Evolutionary conservation across 1,140 invertebrate genomes (phyloP), one percentile per base, ranked within the genome.

Genomic region (Eueides isabella): DNA sequence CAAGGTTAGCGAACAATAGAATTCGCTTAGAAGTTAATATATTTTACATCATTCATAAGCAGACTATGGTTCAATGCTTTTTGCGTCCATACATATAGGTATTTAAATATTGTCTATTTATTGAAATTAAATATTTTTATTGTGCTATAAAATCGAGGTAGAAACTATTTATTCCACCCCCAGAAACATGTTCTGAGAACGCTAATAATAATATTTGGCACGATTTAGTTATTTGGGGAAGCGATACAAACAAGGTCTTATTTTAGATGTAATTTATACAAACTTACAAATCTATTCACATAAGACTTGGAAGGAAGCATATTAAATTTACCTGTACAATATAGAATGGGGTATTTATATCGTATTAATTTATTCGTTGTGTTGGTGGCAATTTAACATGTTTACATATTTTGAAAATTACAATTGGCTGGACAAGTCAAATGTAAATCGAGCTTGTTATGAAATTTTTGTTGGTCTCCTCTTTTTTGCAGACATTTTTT

Each of bases 1-100:
- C 86, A 89, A 89, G 87, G 87, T 85, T 72, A 74, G 72, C 44
- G 72, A 79, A 76, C 77, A 74, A 74, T 76, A 76, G 77, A 70
- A 72, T 78, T 61, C 74, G 48, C 72, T 67, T 63, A 75, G 76
- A 77, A 74, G 72, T 71, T 68, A 74, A 77, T 74, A 70, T 33
- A 68, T 64, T 74, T 73, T 64, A 73, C 65, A 44, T 68, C 41
- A 69, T 74, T 38, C 35, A 74, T 38, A 74, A 55, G 72, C 62
- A 33, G 72, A 48, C 41, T 64, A 63, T 23, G 61, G 67, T 64
- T 69, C 31, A 44, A 28, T 68, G 65, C 35, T 31, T 68, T 63
- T 61, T 68, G 28, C 41, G 23, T 63, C 1, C 30, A 14, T 30
- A 67, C 30, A 35, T 2, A 67, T 62, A 7, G 5, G 12, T 55